Base-by-base conservation (phyloP, 2,888 invertebrate species). In the Boloria euphrosyne region DNA sequence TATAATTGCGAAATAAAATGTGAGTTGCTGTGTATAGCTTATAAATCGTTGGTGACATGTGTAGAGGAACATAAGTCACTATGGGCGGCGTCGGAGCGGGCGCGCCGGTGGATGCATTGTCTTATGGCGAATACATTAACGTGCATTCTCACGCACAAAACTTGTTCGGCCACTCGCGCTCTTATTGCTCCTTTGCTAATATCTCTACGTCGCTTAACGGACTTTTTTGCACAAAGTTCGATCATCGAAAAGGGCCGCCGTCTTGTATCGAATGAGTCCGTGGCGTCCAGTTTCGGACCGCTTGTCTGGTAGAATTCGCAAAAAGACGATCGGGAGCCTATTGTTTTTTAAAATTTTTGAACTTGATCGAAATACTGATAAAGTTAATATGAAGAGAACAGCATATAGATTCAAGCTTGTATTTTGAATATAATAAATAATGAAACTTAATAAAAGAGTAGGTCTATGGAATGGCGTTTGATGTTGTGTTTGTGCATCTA, bases 101-200 rank as follows among this genome's bases (percentile, higher is more conserved):
- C 76, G 75, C 73, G 73, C 72, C 74, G 72, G 61, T 71, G 67
- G 73, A 71, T 61, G 73, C 80, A 84, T 87, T 87, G 85, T 82
- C 79, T 76, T 82, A 75, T 78, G 75, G 76, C 80, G 84, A 80
- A 83, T 87, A 84, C 76, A 84, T 87, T 83, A 84, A 79, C 77
- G 81, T 79, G 80, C 85, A 85, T 87, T 89, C 87, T 85, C 87
- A 80, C 83, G 81, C 75, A 77, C 75, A 74, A 78, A 89, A 89
- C 89, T 82, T 80, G 89, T 89, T 86, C 72, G 76, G 78, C 79
- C 77, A 72, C 70, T 76, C 78, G 77, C 75, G 77, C 78, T 83
- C 80, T 81, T 85, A 78, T 87, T 86, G 83, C 80, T 85, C 78
- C 82, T 86, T 84, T 85, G 82, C 80, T 82, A 88, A 85, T 84